Conservation (phyloP, 1,140 invertebrate genomes). For the Orussus abietinus region DNA sequence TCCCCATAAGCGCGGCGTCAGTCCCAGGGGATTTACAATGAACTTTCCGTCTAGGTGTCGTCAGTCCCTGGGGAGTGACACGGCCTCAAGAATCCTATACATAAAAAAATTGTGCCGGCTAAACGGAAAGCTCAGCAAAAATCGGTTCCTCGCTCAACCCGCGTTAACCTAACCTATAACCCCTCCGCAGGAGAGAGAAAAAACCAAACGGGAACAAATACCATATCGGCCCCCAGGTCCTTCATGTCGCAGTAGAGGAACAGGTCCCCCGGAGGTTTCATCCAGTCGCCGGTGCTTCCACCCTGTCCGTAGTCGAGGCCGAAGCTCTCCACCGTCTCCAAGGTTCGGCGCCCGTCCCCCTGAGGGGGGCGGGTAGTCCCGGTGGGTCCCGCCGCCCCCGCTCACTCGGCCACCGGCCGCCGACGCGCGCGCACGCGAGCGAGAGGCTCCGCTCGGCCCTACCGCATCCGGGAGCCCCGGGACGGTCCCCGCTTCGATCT, state of each 20-base stretch:
- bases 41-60: too few relatives aligned
- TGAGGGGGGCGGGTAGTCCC: too few relatives aligned
- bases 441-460: too few relatives aligned
- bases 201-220: slow-evolving; percentile 37
- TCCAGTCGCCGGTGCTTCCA: slow-evolving; percentile 51
- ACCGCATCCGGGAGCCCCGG: too few relatives aligned
- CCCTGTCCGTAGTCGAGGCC: slow-evolving; percentile 45
- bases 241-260: slow-evolving; percentile 69
- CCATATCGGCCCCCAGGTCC: slow-evolving; percentile 73
- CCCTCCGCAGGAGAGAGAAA: slow-evolving; percentile 9
- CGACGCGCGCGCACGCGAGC: slow-evolving; percentile 17
- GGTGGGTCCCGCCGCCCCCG: too few relatives aligned
- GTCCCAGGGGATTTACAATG: too few relatives aligned
- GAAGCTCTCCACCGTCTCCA: slow-evolving; percentile 56
- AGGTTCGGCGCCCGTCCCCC: slow-evolving; percentile 34
- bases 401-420: slow-evolving; percentile 8
- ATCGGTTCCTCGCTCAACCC: too few relatives aligned
- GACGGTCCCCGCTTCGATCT: too few relatives aligned
- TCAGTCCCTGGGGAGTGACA: too few relatives aligned
- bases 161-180: slow-evolving; percentile 17
- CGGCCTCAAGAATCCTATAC: slow-evolving; percentile 5
- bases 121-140: too few relatives aligned
- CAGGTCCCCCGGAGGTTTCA: slow-evolving; percentile 68
- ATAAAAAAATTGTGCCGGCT: too few relatives aligned
- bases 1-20: too few relatives aligned